These are phyloP conservation scores for Eonycteris spelaea DNA, from an alignment of 2,113 vertebrate species.

Conservation along the genomic window DNA sequence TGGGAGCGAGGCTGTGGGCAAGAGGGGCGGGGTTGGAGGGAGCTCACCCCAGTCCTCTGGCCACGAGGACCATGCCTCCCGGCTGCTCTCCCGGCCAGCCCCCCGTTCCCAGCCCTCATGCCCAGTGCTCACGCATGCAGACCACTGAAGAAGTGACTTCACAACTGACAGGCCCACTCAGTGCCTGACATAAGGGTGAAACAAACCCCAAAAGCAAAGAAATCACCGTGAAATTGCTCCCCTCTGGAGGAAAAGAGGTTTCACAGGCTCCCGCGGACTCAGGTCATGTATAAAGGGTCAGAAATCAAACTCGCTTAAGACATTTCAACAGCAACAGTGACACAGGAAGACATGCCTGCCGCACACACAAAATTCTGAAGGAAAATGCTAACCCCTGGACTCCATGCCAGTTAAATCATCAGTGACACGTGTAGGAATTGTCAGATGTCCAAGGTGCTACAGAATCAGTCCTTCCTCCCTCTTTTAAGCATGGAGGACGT, in stretches of 20 bases:
- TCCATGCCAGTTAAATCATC: background rate
- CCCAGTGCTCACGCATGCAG: background rate
- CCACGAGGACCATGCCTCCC: background rate
- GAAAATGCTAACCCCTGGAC: background rate
- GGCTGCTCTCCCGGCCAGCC: background rate
- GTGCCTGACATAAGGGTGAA: background rate
- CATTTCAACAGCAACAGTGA: background rate
- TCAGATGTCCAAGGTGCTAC: background rate
- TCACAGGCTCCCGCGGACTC: background rate
- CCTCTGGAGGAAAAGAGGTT: background rate
- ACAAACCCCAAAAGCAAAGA: background rate
- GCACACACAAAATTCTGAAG: background rate
- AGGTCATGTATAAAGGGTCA: background rate
- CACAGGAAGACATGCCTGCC: background rate
- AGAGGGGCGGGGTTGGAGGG: background rate
- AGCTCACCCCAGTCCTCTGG: background rate
- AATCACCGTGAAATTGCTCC: background rate
- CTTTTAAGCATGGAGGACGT: background rate
- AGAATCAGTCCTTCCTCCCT: background rate
- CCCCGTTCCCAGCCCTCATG: background rate
- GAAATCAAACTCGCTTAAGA: background rate
- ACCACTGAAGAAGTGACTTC: background rate
- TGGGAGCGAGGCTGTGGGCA: slow-evolving; percentile 49
- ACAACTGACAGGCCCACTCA: background rate
- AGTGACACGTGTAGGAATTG: background rate